Evolutionary conservation across 2,113 vertebrate genomes (phyloP), one percentile per base, ranked within the genome.

Genomic region (Cervus canadensis): DNA sequence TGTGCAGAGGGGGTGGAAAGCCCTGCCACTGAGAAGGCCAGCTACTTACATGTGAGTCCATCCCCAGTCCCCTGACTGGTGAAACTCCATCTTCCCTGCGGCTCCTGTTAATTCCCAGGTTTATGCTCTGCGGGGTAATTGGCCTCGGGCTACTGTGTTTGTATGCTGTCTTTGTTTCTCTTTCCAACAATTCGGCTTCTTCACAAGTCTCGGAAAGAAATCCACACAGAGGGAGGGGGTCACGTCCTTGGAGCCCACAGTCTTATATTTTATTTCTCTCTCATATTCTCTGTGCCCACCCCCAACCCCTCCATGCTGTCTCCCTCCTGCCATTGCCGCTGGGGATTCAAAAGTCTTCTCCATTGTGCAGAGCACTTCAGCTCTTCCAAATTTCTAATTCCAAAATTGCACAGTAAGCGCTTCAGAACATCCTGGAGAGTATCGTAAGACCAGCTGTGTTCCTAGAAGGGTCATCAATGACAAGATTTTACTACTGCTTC

Each of bases 301-400:
- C 54, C 25, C 52, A 56, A 14, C 7, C 3, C 23, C 12, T 3
- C 13, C 43, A 23, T 5, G 11, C 5, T 7, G 2, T 25, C 10
- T 17, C 30, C 16, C 5, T 23, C n/a, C 52, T 36, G 81, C 21
- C 21, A 36, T 40, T 60, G n/a, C 36, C n/a, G 54, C 56, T 57
- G 4, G 76, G 50, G 26, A 6, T n/a, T 93, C 30, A 87, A 40
- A 83, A 56, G 26, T 85, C 78, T 92, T 91, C 83, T 83, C 12
- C 43, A 12, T 36, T 74, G 12, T 86, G 13, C n/a, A 36, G 28
- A 79, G 11, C 40, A 64, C 71, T 94, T 89, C 56, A 56, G 45
- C n/a, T 91, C 50, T 81, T 87, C 57, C 26, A 84, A 50, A 94
- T 74, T 87, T 93, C 87, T 33, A 96, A 89, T 97, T 93, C 40